Percentiles rank a stretch among this genome's conserved stretches.
phyloP scores from a whole-genome alignment of 2,888 invertebrate genomes.

The Hofmannophila pseudospretella region DNA sequence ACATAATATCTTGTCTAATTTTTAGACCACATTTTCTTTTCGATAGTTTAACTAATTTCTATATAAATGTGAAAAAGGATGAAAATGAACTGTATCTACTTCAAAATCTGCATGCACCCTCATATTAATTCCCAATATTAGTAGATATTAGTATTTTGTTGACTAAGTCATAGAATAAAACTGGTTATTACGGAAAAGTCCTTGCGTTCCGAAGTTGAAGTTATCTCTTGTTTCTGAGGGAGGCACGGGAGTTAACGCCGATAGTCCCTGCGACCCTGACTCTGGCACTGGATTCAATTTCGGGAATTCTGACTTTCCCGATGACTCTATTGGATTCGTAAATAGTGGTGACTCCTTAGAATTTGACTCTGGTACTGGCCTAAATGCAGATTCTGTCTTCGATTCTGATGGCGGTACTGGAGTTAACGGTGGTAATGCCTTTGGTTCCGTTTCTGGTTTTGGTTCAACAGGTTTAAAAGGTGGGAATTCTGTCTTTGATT shows the following conservation, averaged over 20 bases:
- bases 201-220: constrained; percentile 29
- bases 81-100: no score
- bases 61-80: no score
- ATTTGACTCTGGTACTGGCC: not conserved
- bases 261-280: constrained; percentile 10
- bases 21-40: no score
- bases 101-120: not conserved
- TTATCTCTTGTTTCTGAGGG: constrained; percentile 26
- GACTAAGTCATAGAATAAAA: no score
- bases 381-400: not conserved
- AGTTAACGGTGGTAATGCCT: not conserved
- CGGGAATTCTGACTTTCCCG: no score
- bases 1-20: no score
- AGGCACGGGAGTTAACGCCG: constrained; percentile 31
- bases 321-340: no score
- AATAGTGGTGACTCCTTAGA: not conserved
- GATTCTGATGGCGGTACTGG: not conserved
- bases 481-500: not conserved
- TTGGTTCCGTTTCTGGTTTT: not conserved
- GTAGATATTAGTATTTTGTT: no score
- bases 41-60: no score
- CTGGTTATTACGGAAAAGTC: constrained; percentile 39
- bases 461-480: not conserved
- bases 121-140: not conserved
- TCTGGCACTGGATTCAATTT: not conserved